Evolutionary conservation across 2,113 vertebrate species (phyloP), one percentile per base, ranked within the genome.

Genomic region (pig (Sus scrofa)): DNA sequence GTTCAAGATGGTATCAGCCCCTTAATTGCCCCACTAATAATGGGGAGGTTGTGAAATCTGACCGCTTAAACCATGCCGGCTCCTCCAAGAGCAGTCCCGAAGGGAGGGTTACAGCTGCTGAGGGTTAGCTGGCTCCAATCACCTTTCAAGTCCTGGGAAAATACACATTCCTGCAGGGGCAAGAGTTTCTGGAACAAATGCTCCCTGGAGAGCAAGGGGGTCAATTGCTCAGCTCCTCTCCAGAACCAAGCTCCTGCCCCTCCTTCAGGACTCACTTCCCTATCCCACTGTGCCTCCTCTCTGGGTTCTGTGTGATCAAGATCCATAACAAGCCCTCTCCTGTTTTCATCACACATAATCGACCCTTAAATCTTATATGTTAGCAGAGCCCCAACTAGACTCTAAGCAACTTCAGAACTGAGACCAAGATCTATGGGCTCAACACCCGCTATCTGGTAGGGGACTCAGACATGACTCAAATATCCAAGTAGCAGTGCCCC

Each of bases 1-100:
- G 97, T 95, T 95, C 82, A 74, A 97, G 96, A 97, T 98, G 78
- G 77, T 97, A 97, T 97, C 89, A 5, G 91, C 16, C 32, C 78
- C 89, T 94, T 98, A 97, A 97, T 37, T 97, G 94, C 65, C 56
- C 95, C 27, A 7, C 74, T 62, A 97, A 96, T 91, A 94, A 94
- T 67, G 70, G 50, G 75, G 73, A 96, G 91, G 83, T 89, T 97
- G 88, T 96, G 97, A 97, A 97, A 97, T 74, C 86, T 96, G 96
- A 96, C 86, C 96, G 91, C 89, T 95, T 94, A 88, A 93, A 96
- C 75, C 88, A 89, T 86, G 82, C 92, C 20, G 14, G 73, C 74
- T 75, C 60, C 79, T 79, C 54, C 6, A 54, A 90, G 82, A 89
- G 68, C 30, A 82, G 65, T 79, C 96, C 65, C 9, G 18, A 89